phyloP scores from a whole-genome alignment of 2,113 vertebrate genomes.

The Brachyistius frenatus region DNA sequence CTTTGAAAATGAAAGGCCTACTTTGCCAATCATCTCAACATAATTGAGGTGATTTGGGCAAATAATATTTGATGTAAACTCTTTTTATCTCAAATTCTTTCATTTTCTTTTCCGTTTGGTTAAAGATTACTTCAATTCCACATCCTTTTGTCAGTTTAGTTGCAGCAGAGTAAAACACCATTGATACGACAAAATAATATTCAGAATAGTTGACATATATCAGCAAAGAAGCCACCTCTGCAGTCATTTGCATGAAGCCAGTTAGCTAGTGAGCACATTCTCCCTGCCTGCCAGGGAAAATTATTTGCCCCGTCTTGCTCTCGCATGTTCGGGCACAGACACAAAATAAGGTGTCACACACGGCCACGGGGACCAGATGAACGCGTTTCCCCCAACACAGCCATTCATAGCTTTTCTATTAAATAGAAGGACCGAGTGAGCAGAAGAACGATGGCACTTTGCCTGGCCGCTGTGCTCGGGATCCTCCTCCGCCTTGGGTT shows the following conservation, averaged over 20 bases:
- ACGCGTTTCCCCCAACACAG: constrained; percentile 26
- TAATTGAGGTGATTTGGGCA: too few species aligned
- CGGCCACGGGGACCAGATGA: constrained; percentile 34
- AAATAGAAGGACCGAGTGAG: constrained; percentile 21
- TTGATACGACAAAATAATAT: constrained; percentile 13
- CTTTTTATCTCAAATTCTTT: neutral
- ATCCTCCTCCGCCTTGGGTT: constrained; percentile 7
- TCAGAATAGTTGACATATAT: constrained; percentile 21
- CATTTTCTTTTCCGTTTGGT: neutral
- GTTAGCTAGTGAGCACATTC: neutral
- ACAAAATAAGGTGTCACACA: constrained; percentile 65
- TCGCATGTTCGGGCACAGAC: constrained; percentile 33
- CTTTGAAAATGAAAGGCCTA: too few species aligned
- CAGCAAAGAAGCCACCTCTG: constrained; percentile 12
- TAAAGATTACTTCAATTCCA: neutral
- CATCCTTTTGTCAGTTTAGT: neutral
- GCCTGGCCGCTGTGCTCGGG: neutral
- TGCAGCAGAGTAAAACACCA: neutral
- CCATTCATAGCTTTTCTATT: constrained; percentile 65
- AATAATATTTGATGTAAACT: neutral
- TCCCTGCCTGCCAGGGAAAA: constrained; percentile 44
- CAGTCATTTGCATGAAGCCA: constrained; percentile 8
- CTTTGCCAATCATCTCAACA: too few species aligned
- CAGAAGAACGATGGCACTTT: constrained; percentile 6
- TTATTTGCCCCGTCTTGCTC: constrained; percentile 50